Percentiles rank a stretch among this genome's conserved stretches.
Conservation (phyloP, 2,797 vertebrate species). For the Poliocrania exsul region DNA sequence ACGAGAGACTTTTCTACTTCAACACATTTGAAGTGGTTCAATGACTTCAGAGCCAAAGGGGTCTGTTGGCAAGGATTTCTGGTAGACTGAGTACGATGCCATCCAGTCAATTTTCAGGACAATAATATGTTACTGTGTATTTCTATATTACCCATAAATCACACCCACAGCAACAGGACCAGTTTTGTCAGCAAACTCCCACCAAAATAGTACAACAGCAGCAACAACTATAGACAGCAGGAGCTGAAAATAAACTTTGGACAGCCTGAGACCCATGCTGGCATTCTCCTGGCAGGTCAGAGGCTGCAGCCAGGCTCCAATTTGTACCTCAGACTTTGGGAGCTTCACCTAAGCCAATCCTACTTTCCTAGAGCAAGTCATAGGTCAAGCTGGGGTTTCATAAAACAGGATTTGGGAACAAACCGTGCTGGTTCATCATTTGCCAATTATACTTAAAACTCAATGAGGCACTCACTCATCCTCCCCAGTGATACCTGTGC, state of each 20-base stretch:
- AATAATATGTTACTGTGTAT: neutral
- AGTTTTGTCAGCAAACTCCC: neutral
- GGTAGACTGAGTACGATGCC: neutral
- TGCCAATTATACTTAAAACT: neutral
- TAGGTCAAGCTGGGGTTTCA: neutral
- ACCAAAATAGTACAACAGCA: neutral
- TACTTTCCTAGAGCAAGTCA: neutral
- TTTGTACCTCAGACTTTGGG: fast-evolving
- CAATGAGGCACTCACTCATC: neutral
- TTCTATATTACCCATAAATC: neutral
- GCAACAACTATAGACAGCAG: neutral
- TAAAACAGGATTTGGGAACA: neutral
- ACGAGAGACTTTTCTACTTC: neutral
- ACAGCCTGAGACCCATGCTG: neutral
- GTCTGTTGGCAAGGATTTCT: neutral
- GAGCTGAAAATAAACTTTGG: neutral
- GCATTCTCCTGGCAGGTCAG: fast-evolving
- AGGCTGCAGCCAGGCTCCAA: neutral
- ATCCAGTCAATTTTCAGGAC: neutral
- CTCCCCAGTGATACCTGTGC: neutral
- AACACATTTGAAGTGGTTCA: neutral
- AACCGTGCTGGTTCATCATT: neutral
- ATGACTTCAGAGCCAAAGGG: neutral
- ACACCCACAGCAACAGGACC: neutral
- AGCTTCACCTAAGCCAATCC: neutral